These are phyloP conservation scores for Catharus bicknelli DNA, from an alignment of 2,113 vertebrate genomes.

Conservation along the genomic window DNA sequence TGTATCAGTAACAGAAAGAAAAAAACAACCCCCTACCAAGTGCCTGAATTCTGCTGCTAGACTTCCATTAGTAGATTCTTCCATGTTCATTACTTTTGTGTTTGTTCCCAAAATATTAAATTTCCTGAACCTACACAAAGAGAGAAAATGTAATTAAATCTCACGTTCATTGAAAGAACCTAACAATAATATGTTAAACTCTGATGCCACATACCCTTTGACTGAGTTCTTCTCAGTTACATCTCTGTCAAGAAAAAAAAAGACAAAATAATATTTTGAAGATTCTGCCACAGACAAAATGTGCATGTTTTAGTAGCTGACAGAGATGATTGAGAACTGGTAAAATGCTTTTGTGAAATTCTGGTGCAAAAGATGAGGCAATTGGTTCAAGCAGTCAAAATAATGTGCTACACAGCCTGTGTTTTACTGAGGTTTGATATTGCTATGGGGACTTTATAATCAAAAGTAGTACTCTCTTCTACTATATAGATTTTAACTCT, in stretches of 20 bases:
- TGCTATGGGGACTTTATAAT: background rate
- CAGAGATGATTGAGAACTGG: background rate
- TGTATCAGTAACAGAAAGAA: background rate
- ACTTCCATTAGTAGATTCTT: conserved; percentile 94
- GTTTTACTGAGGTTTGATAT: background rate
- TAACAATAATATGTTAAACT: background rate
- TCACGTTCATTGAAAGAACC: background rate
- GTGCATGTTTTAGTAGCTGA: background rate
- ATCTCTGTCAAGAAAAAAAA: conserved; percentile 77
- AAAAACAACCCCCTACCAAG: conserved; percentile 76
- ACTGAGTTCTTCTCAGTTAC: conserved; percentile 86
- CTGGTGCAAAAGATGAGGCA: background rate
- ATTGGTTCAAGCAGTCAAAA: background rate
- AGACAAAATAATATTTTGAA: background rate
- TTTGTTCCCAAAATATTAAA: conserved; percentile 97
- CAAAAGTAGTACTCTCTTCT: background rate
- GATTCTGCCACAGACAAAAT: background rate
- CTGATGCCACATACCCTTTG: conserved; percentile 83
- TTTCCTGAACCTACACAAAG: conserved; percentile 84
- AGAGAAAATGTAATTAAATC: background rate
- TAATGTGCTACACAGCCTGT: background rate
- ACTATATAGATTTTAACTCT: background rate
- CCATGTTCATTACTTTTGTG: conserved; percentile 99
- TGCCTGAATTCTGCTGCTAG: conserved; percentile 96
- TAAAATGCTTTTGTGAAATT: background rate